Evolutionary conservation across 2,797 vertebrate genomes (phyloP).

Genomic region (Paratrypauchen microcephalus): DNA sequence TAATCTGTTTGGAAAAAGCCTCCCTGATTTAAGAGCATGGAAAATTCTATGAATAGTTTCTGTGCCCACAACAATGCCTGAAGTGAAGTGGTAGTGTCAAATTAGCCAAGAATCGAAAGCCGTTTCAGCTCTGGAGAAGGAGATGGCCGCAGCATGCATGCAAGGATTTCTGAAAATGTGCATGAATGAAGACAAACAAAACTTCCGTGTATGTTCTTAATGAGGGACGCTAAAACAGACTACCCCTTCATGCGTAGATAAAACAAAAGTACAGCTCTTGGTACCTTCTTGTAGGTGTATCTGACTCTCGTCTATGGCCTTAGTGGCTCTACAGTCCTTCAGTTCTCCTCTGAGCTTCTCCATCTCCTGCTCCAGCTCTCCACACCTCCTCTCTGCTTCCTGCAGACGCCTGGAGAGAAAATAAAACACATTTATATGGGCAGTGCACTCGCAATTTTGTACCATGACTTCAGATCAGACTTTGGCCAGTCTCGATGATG

Average conservation of each 20-base stretch:
- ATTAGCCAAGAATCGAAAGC: neutral
- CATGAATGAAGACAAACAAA: neutral
- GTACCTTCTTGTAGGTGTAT: constrained; percentile 12
- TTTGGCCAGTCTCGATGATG: neutral
- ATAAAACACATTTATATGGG: neutral
- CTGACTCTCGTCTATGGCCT: constrained; percentile 67
- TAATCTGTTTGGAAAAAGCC: no score
- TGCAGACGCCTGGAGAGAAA: constrained; percentile 67
- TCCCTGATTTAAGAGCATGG: no score
- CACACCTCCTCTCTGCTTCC: constrained; percentile 72
- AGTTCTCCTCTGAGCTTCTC: constrained; percentile 69
- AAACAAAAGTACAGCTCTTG: neutral
- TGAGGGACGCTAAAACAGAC: neutral
- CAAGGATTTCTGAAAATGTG: neutral
- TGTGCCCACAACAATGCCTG: no score
- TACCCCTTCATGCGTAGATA: neutral
- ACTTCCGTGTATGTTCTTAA: neutral
- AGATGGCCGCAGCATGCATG: neutral
- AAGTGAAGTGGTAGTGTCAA: no score
- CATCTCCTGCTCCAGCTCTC: constrained; percentile 77
- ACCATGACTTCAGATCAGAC: neutral
- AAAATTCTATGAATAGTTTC: no score
- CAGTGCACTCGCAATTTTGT: neutral
- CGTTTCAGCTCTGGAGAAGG: neutral
- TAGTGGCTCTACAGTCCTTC: constrained; percentile 54